Evolutionary conservation across 2,113 vertebrate species (phyloP).

Genomic region (Leptosomus discolor): DNA sequence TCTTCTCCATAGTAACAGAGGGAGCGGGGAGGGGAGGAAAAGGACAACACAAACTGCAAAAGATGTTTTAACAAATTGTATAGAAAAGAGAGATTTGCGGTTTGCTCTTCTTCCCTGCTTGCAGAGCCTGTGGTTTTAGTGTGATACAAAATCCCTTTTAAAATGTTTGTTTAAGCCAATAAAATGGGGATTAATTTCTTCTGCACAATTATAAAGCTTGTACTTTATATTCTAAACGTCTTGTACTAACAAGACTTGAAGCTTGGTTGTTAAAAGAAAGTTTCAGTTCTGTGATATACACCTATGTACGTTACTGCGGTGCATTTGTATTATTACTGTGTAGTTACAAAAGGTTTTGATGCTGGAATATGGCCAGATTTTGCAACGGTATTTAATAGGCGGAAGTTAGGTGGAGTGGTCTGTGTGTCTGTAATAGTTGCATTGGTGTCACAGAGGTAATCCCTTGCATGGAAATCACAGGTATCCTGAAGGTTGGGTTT

Average conservation of each 20-base stretch:
- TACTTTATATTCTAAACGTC: background rate
- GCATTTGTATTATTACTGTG: background rate
- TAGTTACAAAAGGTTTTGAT: background rate
- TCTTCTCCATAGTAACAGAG: background rate
- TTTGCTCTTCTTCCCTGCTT: background rate
- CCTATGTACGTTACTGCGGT: accelerated
- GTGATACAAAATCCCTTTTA: background rate
- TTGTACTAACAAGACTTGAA: background rate
- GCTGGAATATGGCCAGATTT: background rate
- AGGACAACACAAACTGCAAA: background rate
- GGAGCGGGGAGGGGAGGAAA: background rate
- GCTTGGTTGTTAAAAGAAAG: background rate
- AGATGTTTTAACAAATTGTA: background rate
- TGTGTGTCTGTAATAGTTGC: background rate
- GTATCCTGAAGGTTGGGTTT: background rate
- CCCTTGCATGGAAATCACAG: background rate
- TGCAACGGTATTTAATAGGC: background rate
- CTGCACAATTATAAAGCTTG: background rate
- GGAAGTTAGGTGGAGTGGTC: background rate
- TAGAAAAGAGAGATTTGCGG: background rate
- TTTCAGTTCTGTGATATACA: background rate
- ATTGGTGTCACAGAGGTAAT: background rate
- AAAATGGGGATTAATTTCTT: background rate
- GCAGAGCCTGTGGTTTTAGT: background rate
- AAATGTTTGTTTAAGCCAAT: background rate